A percentile compares a stretch with the other conserved stretches of the same genome.
Conservation (phyloP, 2,797 vertebrate species). For the Onychomys arenicola region DNA sequence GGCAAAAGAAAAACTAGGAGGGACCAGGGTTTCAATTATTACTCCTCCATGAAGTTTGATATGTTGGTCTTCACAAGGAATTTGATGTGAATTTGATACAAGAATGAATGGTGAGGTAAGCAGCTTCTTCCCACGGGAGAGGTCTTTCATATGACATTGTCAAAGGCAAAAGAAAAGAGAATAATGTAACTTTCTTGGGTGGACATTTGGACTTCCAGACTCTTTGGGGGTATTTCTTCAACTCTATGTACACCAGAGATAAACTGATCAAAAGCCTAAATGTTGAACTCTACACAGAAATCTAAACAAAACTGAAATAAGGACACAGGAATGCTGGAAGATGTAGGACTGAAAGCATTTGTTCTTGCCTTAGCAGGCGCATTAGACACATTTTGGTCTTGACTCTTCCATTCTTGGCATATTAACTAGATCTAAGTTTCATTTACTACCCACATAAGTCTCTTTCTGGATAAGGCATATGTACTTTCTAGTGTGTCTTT, state of each 20-base stretch:
- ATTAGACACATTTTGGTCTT: not conserved
- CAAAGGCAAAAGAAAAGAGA: slow-evolving; percentile 69
- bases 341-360: not conserved
- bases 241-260: not conserved
- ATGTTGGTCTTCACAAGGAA: slow-evolving; percentile 23
- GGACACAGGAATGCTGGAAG: not conserved
- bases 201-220: not conserved
- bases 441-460: not conserved
- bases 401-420: not conserved
- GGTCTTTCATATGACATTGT: slow-evolving; percentile 82
- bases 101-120: slow-evolving; percentile 47
- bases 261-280: not conserved
- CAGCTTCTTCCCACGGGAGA: slow-evolving; percentile 80
- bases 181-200: not conserved
- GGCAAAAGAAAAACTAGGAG: slow-evolving; percentile 65
- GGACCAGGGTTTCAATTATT: slow-evolving; percentile 42
- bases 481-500: slow-evolving; percentile 42
- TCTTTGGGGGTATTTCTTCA: slow-evolving; percentile 1
- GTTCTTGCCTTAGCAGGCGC: not conserved
- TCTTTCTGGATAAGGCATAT: slow-evolving; percentile 30
- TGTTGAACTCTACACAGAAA: slow-evolving; percentile 7
- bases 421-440: not conserved
- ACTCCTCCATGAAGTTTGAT: slow-evolving; percentile 18
- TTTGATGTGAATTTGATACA: slow-evolving; percentile 26
- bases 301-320: slow-evolving; percentile 47